A percentile compares a stretch with the other conserved stretches of the same genome.
Conservation (phyloP, 2,797 vertebrate genomes). For the Falco peregrinus region DNA sequence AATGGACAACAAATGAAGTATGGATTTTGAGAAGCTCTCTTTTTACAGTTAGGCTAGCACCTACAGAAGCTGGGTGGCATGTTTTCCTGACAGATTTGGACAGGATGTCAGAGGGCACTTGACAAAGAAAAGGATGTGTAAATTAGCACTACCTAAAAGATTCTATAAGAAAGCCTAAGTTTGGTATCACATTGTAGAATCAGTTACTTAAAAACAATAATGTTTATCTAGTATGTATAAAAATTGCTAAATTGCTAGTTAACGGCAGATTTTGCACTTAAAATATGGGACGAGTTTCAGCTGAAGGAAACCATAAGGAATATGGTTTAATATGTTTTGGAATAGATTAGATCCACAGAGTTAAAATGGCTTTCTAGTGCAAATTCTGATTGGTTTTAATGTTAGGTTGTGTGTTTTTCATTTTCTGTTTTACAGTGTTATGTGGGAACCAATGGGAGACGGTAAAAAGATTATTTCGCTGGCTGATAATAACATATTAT, state of each 20-base stretch:
- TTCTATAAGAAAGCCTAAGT: background rate
- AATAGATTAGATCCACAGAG: background rate
- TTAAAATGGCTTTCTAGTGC: background rate
- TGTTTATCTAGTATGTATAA: background rate
- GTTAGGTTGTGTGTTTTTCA: background rate
- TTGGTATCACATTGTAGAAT: background rate
- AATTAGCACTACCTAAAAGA: background rate
- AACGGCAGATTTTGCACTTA: background rate
- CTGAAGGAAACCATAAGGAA: background rate
- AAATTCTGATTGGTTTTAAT: background rate
- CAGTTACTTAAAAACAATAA: background rate
- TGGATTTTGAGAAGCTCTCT: background rate
- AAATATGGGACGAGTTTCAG: background rate
- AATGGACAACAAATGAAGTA: background rate
- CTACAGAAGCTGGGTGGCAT: background rate
- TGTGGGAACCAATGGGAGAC: conserved; percentile 96
- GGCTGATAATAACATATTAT: conserved; percentile 90
- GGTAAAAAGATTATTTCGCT: conserved; percentile 91
- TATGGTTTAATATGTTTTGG: background rate
- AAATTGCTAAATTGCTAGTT: background rate
- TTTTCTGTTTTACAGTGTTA: conserved; percentile 79
- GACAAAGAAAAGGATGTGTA: background rate
- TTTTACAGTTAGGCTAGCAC: background rate
- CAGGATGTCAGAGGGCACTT: background rate
- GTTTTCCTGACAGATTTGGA: background rate